Base-by-base conservation (phyloP, 1,140 invertebrate genomes). In the Nephila pilipes region DNA sequence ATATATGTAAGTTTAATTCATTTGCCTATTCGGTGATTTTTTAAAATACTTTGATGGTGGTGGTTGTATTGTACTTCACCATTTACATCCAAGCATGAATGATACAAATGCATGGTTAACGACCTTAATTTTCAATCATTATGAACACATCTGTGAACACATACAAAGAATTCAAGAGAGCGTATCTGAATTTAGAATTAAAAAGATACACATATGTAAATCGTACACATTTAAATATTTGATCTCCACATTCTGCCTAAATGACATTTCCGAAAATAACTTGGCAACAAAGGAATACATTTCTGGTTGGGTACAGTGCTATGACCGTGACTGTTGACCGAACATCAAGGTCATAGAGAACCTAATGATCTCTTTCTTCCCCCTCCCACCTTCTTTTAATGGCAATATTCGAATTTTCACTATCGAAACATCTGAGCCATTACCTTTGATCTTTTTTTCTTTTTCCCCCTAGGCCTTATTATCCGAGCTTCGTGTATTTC, bases 291-390 rank as follows among this genome's bases (percentile, higher is more conserved):
- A 60, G 16, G 18, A 60, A 22, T 60, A 60, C n/a, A 36, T 29
- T n/a, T 25, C 32, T 75, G 32, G n/a, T n/a, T n/a, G 79, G 32
- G 18, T 36, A 46, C 20, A 32, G 8, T 54, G 38, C 85, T 69
- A 32, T 10, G 85, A 88, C 85, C 85, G 60, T 69, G 38, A 88
- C 58, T 36, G 60, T 25, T 88, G 85, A 88, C 29, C 63, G 85
- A 65, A n/a, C 36, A 65, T 88, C 60, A 60, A 36, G 85, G 85
- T 69, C 85, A n/a, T 20, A 8, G 60, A 36, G 54, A 81, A 85
- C 83, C 58, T 85, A 46, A 38, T 38, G 57, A 85, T 32, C 18
- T 54, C 16, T n/a, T n/a, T n/a, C n/a, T n/a, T 10, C 46, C 46
- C 12, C 46, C 12, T 10, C 12, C 12, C 46, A 46, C 46, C 54